Evolutionary conservation across 2,797 vertebrate genomes (phyloP).

Genomic region (Micrastur ruficollis): DNA sequence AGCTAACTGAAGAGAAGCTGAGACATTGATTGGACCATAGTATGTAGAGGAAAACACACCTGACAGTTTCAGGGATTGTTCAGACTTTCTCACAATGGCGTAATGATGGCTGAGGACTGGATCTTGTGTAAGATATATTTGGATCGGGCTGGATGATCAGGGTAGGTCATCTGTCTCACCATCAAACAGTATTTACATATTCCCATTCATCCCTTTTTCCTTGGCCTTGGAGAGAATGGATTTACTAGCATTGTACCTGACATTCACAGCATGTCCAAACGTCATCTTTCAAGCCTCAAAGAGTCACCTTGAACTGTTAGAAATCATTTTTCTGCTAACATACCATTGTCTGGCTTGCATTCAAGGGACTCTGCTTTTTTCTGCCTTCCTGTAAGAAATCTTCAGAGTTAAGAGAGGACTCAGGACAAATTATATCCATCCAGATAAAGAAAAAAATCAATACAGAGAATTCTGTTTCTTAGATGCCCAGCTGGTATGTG

Average conservation of each 20-base stretch:
- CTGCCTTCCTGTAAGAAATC: neutral
- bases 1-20: neutral
- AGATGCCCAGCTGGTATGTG: neutral
- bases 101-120: neutral
- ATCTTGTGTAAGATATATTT: neutral
- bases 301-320: neutral
- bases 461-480: neutral
- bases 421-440: neutral
- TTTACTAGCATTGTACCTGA: neutral
- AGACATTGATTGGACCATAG: neutral
- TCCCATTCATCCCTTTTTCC: neutral
- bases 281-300: neutral
- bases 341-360: neutral
- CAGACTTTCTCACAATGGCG: neutral
- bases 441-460: neutral
- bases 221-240: neutral
- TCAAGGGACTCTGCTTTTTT: neutral
- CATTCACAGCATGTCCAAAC: neutral
- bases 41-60: neutral
- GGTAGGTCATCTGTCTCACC: neutral
- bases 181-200: neutral
- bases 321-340: neutral
- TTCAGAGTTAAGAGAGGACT: neutral
- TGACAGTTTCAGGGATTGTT: neutral
- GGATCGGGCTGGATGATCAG: fast-evolving